These are phyloP conservation scores for Lacanobia wlatinum DNA, from an alignment of 2,888 invertebrate genomes.

Conservation along the genomic window DNA sequence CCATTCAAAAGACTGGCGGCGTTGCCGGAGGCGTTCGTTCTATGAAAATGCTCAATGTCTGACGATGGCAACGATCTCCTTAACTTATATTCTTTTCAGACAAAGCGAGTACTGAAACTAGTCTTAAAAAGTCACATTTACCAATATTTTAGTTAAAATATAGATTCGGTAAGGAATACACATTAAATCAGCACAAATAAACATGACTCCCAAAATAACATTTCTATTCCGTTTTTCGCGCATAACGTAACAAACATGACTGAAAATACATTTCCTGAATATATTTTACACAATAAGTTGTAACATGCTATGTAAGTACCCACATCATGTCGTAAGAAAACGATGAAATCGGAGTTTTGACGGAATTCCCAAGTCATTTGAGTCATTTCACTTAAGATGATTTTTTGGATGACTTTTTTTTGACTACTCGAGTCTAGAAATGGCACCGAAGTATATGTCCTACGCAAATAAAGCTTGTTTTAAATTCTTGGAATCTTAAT, in stretches of 20 bases:
- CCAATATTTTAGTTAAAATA: too few relatives aligned
- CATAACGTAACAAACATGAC: not conserved
- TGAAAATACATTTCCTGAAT: constrained; percentile 16
- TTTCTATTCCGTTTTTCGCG: not conserved
- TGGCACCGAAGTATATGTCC: too few relatives aligned
- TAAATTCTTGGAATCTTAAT: too few relatives aligned
- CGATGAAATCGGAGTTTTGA: not conserved
- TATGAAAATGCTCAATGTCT: too few relatives aligned
- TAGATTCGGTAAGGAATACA: not conserved
- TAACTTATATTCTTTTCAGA: too few relatives aligned
- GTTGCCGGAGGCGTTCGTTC: too few relatives aligned
- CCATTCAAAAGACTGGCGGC: too few relatives aligned
- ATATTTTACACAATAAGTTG: constrained; percentile 1
- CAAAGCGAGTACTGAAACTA: too few relatives aligned
- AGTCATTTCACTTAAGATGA: not conserved
- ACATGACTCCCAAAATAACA: not conserved
- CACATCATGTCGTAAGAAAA: too few relatives aligned
- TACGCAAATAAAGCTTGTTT: too few relatives aligned
- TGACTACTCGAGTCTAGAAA: not conserved
- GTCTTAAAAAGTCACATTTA: too few relatives aligned
- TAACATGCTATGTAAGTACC: not conserved
- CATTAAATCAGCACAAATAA: not conserved
- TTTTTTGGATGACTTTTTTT: not conserved
- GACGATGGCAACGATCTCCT: too few relatives aligned
- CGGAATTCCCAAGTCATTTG: not conserved